phyloP scores from a whole-genome alignment of 2,113 vertebrate species.

The Chionis minor region DNA sequence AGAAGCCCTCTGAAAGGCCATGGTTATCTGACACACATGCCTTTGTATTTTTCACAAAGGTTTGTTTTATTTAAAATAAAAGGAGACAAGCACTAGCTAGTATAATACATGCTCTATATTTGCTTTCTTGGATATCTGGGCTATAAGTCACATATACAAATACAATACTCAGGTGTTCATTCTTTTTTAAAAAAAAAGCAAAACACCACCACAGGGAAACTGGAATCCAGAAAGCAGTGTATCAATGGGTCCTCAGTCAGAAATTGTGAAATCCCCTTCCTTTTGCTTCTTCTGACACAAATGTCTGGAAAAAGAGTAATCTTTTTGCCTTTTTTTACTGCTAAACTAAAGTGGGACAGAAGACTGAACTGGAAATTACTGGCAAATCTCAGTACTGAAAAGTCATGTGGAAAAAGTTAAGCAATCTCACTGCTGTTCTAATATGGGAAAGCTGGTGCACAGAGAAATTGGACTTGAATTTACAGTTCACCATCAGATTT shows the following conservation, averaged over 20 bases:
- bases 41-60: not conserved
- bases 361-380: not conserved
- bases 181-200: not conserved
- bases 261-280: not conserved
- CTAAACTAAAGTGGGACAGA: not conserved
- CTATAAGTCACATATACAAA: not conserved
- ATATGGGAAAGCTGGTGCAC: not conserved
- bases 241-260: not conserved
- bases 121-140: not conserved
- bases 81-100: not conserved
- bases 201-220: not conserved
- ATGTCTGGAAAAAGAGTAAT: not conserved
- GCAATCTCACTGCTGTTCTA: not conserved
- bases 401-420: not conserved
- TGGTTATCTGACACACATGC: not conserved
- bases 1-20: not conserved
- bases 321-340: not conserved
- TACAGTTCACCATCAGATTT: not conserved
- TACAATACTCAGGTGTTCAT: rapidly evolving
- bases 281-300: not conserved
- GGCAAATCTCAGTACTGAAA: not conserved
- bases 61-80: not conserved
- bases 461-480: not conserved
- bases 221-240: not conserved
- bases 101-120: not conserved